Evolutionary conservation across 2,888 invertebrate genomes (phyloP), one percentile per base, ranked within the genome.

Genomic region (Pasiphila rectangulata): DNA sequence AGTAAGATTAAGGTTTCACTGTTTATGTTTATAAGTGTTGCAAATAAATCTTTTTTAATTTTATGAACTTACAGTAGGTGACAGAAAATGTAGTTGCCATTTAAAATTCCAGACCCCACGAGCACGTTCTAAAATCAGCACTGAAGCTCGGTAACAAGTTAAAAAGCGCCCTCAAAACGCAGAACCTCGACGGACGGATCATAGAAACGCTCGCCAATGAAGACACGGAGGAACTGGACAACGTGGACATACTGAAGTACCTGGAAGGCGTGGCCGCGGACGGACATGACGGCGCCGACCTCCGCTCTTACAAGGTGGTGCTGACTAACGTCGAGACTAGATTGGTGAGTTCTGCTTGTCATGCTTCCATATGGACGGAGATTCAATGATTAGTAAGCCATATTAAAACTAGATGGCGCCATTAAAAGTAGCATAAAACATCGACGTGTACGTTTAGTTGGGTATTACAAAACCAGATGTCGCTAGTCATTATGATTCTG

Each of bases 111-210:
- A 83, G 85, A 46, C 78, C 81, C 2, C 76, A 81, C 64, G 88
- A 85, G 1, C 75, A 70, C 36, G 59, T 75, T 0, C 27, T 77
- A 1, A 69, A 74, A 32, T 55, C 77, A 9, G 73, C 80, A 0
- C 15, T 79, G 42, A 92, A 88, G 54, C 80, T 92, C 30, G 83
- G 93, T 5, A 91, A 90, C 56, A 91, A 90, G 67, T 71, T 94
- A 7, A 92, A 91, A 71, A 92, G 92, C 5, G 93, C 91, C 0
- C 77, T 93, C 2, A 90, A 85, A 56, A 62, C 90, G 0, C 90
- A 85, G 52, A 80, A 88, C 2, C 72, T 89, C 15, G 93, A 91
- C 62, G 91, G 88, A 0, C 88, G 85, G 46, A 74, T 81, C 1
- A 70, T 73, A 29, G 90, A 83, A 51, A 72, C 61, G 46, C 81